Percentiles rank a stretch among this genome's conserved stretches.
Evolutionary conservation across 1,140 invertebrate species (phyloP).

Genomic region (Ctenoplectra terminalis): DNA sequence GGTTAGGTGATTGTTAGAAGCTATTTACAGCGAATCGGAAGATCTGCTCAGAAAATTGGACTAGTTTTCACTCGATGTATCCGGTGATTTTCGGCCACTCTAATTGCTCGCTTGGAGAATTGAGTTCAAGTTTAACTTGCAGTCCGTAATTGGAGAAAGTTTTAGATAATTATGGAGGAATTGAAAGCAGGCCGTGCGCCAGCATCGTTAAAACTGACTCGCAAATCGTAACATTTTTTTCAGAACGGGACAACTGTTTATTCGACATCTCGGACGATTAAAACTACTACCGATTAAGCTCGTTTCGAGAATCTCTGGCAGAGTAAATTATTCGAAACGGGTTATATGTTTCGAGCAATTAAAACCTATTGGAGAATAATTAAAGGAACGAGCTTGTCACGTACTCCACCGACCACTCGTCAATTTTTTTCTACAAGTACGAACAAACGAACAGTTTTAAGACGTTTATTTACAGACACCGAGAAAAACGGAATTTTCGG

Average conservation of each 20-base stretch:
- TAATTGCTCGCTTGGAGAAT: conserved; percentile 30
- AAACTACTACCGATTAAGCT: not conserved
- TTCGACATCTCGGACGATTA: not conserved
- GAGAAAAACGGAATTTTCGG: not conserved
- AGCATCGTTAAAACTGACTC: not conserved
- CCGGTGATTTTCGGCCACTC: conserved; percentile 8
- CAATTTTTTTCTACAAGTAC: not conserved
- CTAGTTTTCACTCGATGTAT: not conserved
- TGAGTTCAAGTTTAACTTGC: conserved; percentile 14
- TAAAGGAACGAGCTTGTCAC: not conserved
- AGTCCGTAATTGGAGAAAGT: conserved; percentile 25
- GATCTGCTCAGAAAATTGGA: conserved; percentile 1
- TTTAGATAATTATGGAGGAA: conserved; percentile 29
- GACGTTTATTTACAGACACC: not conserved
- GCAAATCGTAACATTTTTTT: not conserved
- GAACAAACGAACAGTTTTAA: not conserved
- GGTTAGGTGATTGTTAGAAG: not conserved
- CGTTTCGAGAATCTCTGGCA: not conserved
- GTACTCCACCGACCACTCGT: not conserved
- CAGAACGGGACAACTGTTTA: not conserved
- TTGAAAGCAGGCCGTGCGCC: not conserved
- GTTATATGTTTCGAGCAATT: not conserved
- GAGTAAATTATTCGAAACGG: too few species aligned
- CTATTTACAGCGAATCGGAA: not conserved
- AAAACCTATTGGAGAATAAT: not conserved